Base-by-base conservation (phyloP, 2,113 vertebrate genomes). In the Seriola quinqueradiata region DNA sequence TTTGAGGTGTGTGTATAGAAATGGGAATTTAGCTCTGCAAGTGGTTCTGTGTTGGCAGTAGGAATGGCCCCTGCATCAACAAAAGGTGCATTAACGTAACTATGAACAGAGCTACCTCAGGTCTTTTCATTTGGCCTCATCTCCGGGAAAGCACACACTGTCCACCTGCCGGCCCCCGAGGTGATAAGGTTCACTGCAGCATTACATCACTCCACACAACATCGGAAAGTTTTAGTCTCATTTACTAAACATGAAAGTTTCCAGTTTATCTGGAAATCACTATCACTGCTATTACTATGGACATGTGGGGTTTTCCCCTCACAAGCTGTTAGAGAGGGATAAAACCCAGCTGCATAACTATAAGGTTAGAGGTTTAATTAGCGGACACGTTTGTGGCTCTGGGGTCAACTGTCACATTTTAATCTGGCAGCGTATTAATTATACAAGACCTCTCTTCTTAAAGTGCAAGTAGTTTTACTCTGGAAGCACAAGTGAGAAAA, bases 1-100 rank as follows among this genome's bases (percentile, higher is more conserved):
- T 97, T 97, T 95, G 92, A 96, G 87, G 65, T 89, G 95, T 95
- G 97, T 96, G 90, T 81, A 89, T 74, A 86, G 81, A 93, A 84
- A 92, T 92, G 94, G 92, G 90, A 94, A 93, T 80, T 90, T 88
- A 94, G 90, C 92, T 92, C 93, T 81, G 95, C 96, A 79, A 89
- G 89, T 70, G 82, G 85, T 71, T 72, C 58, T 86, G 86, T 75
- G 82, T 36, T 85, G 87, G 83, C 83, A 86, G 83, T 23, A 72
- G 71, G 77, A 91, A 87, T 79, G 79, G 84, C 75, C 71, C 77
- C 86, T 16, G 72, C 72, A 11, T 85, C 86, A 92, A 94, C 93
- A 94, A 93, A 93, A 93, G 93, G 83, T 91, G 83, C 93, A 94
- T 94, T 94, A 93, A 92, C 44, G 81, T 76, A 86, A 86, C 65